Evolutionary conservation across 2,888 invertebrate genomes (phyloP).

Genomic region (Patella pellucida): DNA sequence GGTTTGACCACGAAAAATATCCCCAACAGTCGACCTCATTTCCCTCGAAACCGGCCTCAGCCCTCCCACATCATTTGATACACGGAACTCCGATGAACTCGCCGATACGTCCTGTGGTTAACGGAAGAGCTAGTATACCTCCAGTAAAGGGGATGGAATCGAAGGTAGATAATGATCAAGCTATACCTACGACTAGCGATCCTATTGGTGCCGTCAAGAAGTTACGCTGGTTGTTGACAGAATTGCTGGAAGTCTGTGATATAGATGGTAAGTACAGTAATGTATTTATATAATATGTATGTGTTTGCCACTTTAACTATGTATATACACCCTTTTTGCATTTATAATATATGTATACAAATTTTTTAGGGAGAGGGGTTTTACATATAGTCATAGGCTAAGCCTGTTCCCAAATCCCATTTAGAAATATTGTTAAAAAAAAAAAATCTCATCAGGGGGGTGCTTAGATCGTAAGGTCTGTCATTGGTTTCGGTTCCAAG

Average conservation of each 20-base stretch:
- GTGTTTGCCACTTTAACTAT: too few species aligned
- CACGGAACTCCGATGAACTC: not conserved
- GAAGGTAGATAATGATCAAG: not conserved
- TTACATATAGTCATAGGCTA: too few species aligned
- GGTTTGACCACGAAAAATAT: not conserved
- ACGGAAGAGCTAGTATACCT: not conserved
- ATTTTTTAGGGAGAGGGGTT: too few species aligned
- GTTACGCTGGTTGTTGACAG: slow-evolving; percentile 47
- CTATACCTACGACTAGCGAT: slow-evolving; percentile 20
- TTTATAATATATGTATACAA: too few species aligned
- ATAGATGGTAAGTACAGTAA: slow-evolving; percentile 45
- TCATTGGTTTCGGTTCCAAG: too few species aligned
- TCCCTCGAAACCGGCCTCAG: not conserved
- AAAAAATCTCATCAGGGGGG: too few species aligned
- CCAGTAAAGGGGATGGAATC: not conserved
- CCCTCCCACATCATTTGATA: not conserved
- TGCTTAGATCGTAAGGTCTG: too few species aligned
- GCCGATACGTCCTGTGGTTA: not conserved
- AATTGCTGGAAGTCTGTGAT: slow-evolving; percentile 52
- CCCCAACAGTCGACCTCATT: not conserved
- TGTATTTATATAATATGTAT: too few species aligned
- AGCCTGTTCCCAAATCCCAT: too few species aligned
- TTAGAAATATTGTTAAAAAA: too few species aligned
- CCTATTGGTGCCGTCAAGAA: slow-evolving; percentile 44
- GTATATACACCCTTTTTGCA: too few species aligned